Conservation (phyloP, 2,888 invertebrate genomes). For the Stomorhina lunata region DNA sequence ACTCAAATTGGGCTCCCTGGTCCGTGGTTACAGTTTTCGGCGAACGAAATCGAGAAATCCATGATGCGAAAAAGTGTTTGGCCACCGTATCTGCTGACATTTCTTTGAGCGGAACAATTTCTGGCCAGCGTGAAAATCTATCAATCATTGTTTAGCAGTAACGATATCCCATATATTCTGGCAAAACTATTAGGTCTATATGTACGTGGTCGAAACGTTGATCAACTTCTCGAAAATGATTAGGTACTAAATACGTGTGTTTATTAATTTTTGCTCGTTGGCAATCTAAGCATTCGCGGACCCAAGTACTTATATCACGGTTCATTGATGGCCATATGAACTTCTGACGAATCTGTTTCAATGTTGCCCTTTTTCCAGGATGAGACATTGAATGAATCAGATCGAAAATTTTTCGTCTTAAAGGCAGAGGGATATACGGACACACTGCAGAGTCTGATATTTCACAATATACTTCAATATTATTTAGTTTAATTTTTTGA, state of each 20-base stretch:
- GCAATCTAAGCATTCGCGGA: slow-evolving; percentile 3
- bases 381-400: slow-evolving; percentile 8
- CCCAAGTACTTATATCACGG: slow-evolving; percentile 23
- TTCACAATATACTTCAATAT: background rate
- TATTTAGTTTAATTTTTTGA: background rate
- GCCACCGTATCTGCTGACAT: background rate
- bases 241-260: background rate
- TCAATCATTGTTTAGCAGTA: slow-evolving; percentile 6
- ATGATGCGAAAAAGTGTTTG: background rate
- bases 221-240: background rate
- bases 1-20: slow-evolving; percentile 58
- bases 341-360: slow-evolving; percentile 55
- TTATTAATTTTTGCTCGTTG: background rate
- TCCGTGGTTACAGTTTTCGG: slow-evolving; percentile 20
- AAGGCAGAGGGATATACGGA: slow-evolving; percentile 68
- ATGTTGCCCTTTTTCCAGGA: slow-evolving; percentile 4
- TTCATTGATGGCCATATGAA: slow-evolving; percentile 60
- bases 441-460: background rate
- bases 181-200: background rate
- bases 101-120: slow-evolving; percentile 12
- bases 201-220: background rate
- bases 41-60: background rate
- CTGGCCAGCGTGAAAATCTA: slow-evolving; percentile 16
- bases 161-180: background rate
- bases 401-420: background rate